Percentiles rank a stretch among this genome's conserved stretches.
Evolutionary conservation across 1,140 invertebrate genomes (phyloP).

Genomic region (Pseudomyrmex gracilis): DNA sequence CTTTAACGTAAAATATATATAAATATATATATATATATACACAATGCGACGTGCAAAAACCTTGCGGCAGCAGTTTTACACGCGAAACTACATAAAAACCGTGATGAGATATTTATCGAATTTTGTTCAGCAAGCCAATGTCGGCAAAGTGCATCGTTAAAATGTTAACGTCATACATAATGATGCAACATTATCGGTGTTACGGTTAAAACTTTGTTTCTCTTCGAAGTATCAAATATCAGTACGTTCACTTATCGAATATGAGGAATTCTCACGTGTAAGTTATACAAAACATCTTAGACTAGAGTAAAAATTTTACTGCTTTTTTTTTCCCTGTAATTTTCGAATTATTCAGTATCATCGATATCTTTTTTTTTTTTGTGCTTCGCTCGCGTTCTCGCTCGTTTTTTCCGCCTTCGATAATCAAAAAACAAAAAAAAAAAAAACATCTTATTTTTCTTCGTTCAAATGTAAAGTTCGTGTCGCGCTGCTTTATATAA

Average conservation of each 20-base stretch:
- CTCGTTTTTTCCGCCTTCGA: not conserved
- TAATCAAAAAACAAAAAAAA: constrained; percentile 1
- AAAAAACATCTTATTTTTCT: not conserved
- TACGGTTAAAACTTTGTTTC: not conserved
- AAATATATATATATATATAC: no score
- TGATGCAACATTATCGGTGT: no score
- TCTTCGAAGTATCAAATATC: not conserved
- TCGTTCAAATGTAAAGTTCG: constrained; percentile 14
- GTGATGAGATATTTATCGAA: not conserved
- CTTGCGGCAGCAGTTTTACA: not conserved
- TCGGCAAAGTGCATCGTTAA: not conserved
- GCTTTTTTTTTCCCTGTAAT: no score
- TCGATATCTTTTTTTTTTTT: no score
- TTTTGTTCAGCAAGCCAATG: not conserved
- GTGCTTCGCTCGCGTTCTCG: not conserved
- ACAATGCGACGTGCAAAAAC: not conserved
- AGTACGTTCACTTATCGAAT: not conserved
- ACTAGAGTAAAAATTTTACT: no score
- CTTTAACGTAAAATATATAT: constrained; percentile 10
- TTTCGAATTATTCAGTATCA: no score
- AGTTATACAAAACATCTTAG: no score
- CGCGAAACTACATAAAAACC: not conserved
- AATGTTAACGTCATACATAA: not conserved
- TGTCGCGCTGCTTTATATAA: constrained; percentile 69
- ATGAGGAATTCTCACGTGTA: not conserved